phyloP scores from a whole-genome alignment of 30 jellyfish, hydroid and myxozoan species.

The Hydra vulgaris region DNA sequence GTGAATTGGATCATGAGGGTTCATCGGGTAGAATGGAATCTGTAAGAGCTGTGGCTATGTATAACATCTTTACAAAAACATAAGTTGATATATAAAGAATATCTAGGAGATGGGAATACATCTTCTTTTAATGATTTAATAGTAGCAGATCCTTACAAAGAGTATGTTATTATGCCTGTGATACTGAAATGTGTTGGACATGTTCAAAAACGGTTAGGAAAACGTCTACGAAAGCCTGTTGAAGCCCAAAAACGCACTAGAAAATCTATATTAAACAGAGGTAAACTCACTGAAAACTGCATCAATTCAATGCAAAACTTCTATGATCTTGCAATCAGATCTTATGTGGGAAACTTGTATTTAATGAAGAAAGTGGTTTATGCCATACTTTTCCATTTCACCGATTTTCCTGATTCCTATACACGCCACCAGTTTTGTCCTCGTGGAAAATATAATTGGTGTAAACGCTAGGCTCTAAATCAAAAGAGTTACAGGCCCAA shows the following conservation, averaged over 20 bases:
- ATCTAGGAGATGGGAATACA: conserved; percentile 19
- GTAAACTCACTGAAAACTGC: neutral
- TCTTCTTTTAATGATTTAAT: conserved; percentile 2
- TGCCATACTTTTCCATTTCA: conserved; percentile 10
- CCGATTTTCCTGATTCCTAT: neutral
- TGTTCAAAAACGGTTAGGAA: conserved; percentile 1
- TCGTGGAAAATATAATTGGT: conserved; percentile 6
- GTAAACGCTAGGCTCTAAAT: conserved; percentile 3
- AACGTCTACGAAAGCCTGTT: conserved; percentile 15
- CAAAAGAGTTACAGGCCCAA: conserved; percentile 11
- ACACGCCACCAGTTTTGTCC: conserved; percentile 12
- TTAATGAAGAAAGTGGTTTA: conserved; percentile 2
- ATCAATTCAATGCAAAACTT: neutral
- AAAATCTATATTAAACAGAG: neutral
- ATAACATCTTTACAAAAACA: neutral
- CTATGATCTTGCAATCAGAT: conserved; percentile 5
- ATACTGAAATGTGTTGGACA: conserved; percentile 11
- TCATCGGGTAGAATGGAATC: conserved; percentile 22
- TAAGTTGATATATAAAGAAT: neutral
- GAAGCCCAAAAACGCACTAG: neutral
- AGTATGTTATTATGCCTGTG: neutral
- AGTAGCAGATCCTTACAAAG: conserved; percentile 11
- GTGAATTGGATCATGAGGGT: neutral
- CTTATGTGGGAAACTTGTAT: conserved; percentile 4
- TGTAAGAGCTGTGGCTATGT: conserved; percentile 8